Evolutionary conservation across 2,888 invertebrate species (phyloP).

Genomic region (Trissoscelio sp.): DNA sequence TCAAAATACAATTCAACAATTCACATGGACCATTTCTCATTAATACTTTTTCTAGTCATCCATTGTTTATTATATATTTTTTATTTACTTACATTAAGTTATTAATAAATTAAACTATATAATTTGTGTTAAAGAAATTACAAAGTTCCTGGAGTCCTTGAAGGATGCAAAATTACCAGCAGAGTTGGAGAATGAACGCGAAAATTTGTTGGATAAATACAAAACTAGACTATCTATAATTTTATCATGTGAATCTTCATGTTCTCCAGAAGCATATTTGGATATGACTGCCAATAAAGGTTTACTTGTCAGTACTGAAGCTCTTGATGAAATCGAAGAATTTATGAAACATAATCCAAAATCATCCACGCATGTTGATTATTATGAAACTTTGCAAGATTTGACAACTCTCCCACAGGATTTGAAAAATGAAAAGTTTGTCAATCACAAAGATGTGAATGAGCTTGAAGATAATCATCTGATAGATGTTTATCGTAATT

Average conservation of each 20-base stretch:
- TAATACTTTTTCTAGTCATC: too few species aligned
- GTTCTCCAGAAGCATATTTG: slow-evolving; percentile 79
- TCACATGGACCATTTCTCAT: too few species aligned
- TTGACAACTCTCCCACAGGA: slow-evolving; percentile 12
- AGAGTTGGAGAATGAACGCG: slow-evolving; percentile 71
- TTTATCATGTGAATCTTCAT: slow-evolving; percentile 52
- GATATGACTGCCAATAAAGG: slow-evolving; percentile 78
- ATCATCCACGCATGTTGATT: slow-evolving; percentile 70
- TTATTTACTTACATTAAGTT: too few species aligned
- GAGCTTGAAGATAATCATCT: slow-evolving; percentile 69
- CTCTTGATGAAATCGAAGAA: slow-evolving; percentile 67
- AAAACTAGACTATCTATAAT: slow-evolving; percentile 68
- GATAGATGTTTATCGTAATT: slow-evolving; percentile 72
- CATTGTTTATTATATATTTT: too few species aligned
- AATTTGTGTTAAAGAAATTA: slow-evolving; percentile 69
- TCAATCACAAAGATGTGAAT: slow-evolving; percentile 6
- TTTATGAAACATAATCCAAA: slow-evolving; percentile 71
- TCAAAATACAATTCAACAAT: too few species aligned
- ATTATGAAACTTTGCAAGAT: slow-evolving; percentile 76
- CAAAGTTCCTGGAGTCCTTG: slow-evolving; percentile 76
- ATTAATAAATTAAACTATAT: not conserved
- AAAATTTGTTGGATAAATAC: slow-evolving; percentile 73
- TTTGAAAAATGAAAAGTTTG: slow-evolving; percentile 18
- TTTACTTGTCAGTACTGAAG: slow-evolving; percentile 64
- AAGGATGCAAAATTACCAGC: slow-evolving; percentile 73